Conservation (phyloP, 2,113 vertebrate genomes). For the Chionis minor region DNA sequence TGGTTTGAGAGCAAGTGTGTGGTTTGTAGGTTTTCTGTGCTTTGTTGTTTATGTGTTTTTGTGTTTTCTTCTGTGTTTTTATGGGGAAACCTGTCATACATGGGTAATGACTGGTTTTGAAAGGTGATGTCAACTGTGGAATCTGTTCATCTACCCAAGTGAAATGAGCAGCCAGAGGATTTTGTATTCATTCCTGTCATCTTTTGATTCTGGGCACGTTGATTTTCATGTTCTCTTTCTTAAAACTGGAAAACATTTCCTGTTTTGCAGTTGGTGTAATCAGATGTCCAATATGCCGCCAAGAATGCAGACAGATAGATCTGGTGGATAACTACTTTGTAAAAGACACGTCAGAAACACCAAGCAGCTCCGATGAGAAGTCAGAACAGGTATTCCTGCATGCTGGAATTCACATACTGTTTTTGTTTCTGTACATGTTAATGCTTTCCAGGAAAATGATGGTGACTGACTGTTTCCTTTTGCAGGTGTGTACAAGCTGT, state of each 20-base stretch:
- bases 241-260: neutral
- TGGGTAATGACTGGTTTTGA: too few species aligned
- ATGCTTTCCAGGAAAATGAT: neutral
- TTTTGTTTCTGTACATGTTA: neutral
- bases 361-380: constrained; percentile 90
- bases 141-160: too few species aligned
- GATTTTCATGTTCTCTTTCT: neutral
- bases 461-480: neutral
- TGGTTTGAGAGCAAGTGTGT: neutral
- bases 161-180: too few species aligned
- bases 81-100: too few species aligned
- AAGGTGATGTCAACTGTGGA: too few species aligned
- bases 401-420: neutral
- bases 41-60: too few species aligned
- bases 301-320: constrained; percentile 96
- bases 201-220: neutral
- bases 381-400: constrained; percentile 84
- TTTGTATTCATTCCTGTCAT: too few species aligned
- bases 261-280: constrained; percentile 88
- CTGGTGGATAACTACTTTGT: constrained; percentile 99
- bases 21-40: too few species aligned
- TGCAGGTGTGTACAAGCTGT: constrained; percentile 96
- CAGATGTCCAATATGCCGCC: constrained; percentile 91
- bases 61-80: too few species aligned
- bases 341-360: constrained; percentile 90